Evolutionary conservation across 2,797 vertebrate genomes (phyloP).

Genomic region (Hipposideros larvatus): DNA sequence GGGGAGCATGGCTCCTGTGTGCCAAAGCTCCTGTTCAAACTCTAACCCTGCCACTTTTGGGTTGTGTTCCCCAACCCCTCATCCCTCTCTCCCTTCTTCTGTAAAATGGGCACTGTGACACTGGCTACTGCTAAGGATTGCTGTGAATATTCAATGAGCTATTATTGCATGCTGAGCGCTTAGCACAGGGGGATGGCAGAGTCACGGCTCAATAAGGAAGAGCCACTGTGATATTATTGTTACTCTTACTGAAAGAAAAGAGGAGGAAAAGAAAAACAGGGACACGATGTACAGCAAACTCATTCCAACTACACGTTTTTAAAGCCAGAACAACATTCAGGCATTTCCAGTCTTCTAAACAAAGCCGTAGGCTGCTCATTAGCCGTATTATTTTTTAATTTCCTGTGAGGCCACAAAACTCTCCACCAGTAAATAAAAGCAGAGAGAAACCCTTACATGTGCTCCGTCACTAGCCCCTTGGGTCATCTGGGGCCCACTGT

Average conservation of each 20-base stretch:
- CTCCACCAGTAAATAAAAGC: background rate
- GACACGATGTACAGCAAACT: accelerated
- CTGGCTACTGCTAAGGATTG: background rate
- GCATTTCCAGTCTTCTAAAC: background rate
- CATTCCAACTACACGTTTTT: background rate
- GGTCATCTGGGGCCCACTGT: background rate
- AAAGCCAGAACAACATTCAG: background rate
- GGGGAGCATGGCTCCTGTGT: too few species aligned
- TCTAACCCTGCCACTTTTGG: background rate
- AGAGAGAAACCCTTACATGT: background rate
- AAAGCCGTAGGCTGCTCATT: background rate
- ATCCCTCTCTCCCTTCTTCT: background rate
- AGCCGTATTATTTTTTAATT: background rate
- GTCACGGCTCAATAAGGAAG: accelerated
- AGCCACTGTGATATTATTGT: accelerated
- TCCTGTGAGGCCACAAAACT: slow-evolving; percentile 6
- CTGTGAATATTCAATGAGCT: background rate
- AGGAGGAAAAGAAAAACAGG: background rate
- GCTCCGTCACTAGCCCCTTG: background rate
- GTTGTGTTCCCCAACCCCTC: background rate
- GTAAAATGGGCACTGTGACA: background rate
- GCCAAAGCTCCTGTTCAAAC: background rate
- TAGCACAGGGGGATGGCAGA: accelerated
- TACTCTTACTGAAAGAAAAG: background rate
- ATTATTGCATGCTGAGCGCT: accelerated